Evolutionary conservation across 2,113 vertebrate species (phyloP).

Genomic region (Piaya cayana): DNA sequence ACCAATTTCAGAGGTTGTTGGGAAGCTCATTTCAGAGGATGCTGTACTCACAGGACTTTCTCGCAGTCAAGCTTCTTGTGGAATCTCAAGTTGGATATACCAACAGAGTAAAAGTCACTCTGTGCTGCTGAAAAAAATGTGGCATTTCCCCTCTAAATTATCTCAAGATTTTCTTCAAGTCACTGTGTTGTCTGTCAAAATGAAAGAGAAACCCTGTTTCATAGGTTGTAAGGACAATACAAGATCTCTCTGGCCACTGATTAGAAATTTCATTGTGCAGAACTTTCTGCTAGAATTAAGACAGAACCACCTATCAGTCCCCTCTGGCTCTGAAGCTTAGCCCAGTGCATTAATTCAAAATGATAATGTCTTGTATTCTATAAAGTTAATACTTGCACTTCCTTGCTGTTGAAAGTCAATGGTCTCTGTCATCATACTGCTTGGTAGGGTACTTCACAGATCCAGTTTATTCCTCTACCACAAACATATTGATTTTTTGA

Average conservation of each 20-base stretch:
- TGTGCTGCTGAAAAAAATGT: background rate
- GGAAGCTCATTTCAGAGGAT: background rate
- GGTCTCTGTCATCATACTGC: background rate
- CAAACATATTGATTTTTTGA: background rate
- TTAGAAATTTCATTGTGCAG: conserved; percentile 23
- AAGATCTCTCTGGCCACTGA: background rate
- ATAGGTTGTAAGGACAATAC: background rate
- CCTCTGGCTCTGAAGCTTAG: background rate
- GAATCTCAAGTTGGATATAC: background rate
- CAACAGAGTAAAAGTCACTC: background rate
- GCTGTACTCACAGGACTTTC: background rate
- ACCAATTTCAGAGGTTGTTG: background rate
- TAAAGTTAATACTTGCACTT: background rate
- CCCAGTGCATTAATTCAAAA: background rate
- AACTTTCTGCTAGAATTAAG: conserved; percentile 18
- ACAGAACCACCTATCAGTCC: conserved; percentile 1
- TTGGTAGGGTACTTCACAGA: background rate
- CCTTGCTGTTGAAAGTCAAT: conserved; percentile 2
- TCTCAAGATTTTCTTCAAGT: background rate
- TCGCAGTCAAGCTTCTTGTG: background rate
- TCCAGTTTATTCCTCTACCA: background rate
- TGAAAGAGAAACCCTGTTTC: background rate
- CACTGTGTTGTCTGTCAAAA: background rate
- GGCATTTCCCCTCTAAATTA: background rate
- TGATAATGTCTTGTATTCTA: background rate